A percentile compares a stretch with the other conserved stretches of the same genome.
phyloP scores from a whole-genome alignment of 1,140 invertebrate species.

The Subanguina moxae region DNA sequence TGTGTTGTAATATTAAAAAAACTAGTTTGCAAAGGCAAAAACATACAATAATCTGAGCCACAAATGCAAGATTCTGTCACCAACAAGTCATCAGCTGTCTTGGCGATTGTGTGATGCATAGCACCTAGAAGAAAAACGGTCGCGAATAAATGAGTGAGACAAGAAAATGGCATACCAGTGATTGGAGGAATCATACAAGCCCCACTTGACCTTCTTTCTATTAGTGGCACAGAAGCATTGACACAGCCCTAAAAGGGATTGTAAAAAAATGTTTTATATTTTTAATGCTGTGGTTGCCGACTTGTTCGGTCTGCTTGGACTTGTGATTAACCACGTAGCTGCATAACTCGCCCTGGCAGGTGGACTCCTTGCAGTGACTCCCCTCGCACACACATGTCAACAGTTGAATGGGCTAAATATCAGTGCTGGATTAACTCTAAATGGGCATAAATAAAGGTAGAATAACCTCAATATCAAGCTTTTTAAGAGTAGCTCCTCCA shows the following conservation, averaged over 20 bases:
- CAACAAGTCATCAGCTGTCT: slow-evolving; percentile 51
- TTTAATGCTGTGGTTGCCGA: neutral
- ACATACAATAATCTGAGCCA: slow-evolving; percentile 47
- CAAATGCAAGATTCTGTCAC: slow-evolving; percentile 54
- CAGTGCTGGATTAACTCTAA: neutral
- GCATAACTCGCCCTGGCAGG: slow-evolving; percentile 52
- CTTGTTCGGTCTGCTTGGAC: slow-evolving; percentile 44
- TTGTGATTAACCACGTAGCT: slow-evolving; percentile 54
- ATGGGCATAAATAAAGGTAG: neutral
- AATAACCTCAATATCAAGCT: slow-evolving; percentile 41
- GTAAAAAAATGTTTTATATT: neutral
- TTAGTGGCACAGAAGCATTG: slow-evolving; percentile 55
- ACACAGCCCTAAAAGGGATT: slow-evolving; percentile 45
- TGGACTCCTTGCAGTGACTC: slow-evolving; percentile 44
- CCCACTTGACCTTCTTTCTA: slow-evolving; percentile 52
- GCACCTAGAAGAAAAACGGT: slow-evolving; percentile 14
- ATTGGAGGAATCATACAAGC: slow-evolving; percentile 59
- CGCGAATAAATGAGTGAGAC: no score
- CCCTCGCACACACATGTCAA: slow-evolving; percentile 52
- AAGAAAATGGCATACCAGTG: slow-evolving; percentile 34
- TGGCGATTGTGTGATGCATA: slow-evolving; percentile 55
- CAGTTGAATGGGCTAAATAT: slow-evolving; percentile 26
- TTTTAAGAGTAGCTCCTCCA: slow-evolving; percentile 15
- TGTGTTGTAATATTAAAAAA: no score
- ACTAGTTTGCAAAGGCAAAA: no score